These are phyloP conservation scores for Tetramorium bicarinatum DNA, from an alignment of 2,888 invertebrate species.

Conservation along the genomic window DNA sequence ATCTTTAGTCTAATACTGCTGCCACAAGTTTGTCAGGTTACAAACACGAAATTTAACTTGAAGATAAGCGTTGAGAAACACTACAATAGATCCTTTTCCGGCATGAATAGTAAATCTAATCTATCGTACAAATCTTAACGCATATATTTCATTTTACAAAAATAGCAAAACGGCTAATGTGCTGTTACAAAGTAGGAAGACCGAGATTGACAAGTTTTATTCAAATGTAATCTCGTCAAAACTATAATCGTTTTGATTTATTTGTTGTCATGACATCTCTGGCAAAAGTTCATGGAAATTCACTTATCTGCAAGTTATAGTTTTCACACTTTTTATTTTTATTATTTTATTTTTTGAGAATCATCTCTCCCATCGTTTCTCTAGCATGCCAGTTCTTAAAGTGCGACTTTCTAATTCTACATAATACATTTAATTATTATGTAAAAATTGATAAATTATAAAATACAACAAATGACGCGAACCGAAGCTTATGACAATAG, in stretches of 20 bases:
- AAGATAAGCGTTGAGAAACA: constrained; percentile 32
- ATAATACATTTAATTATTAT: constrained; percentile 39
- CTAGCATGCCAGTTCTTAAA: constrained; percentile 8
- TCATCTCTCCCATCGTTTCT: constrained; percentile 27
- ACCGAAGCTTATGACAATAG: constrained; percentile 7
- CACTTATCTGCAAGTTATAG: constrained; percentile 16
- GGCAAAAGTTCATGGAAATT: constrained; percentile 22
- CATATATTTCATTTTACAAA: background rate
- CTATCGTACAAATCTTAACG: background rate
- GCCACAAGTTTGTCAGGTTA: constrained; percentile 75
- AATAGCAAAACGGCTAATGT: background rate
- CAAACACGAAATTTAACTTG: constrained; percentile 55
- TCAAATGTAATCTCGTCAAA: background rate
- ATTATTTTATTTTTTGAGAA: constrained; percentile 16
- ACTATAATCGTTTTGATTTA: background rate
- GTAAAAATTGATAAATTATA: constrained; percentile 52
- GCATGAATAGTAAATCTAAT: constrained; percentile 9
- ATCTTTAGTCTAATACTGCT: constrained; percentile 85
- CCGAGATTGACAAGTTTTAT: constrained; percentile 6
- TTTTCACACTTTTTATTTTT: background rate
- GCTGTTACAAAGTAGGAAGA: constrained; percentile 27
- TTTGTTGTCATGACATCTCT: constrained; percentile 36
- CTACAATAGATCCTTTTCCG: background rate
- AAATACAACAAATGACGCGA: constrained; percentile 21
- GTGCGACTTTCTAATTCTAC: constrained; percentile 22